phyloP scores from a whole-genome alignment of 2,113 vertebrate genomes.

The Forbesichthys agassizii region DNA sequence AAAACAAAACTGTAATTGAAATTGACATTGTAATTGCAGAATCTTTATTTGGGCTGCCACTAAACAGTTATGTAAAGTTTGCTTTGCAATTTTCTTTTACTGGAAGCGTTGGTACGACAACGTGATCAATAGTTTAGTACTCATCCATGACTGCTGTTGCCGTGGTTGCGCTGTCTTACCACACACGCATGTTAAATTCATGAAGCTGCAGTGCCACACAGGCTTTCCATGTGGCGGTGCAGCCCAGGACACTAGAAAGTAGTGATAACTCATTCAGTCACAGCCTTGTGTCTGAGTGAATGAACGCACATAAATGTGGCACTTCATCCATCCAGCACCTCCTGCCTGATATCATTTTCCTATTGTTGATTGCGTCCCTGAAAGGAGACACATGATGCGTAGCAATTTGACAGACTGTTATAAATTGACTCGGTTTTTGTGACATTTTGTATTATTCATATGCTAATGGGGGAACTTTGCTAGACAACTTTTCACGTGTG shows the following conservation, averaged over 20 bases:
- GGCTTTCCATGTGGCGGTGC: not conserved
- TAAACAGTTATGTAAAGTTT: constrained; percentile 21
- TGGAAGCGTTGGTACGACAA: constrained; percentile 43
- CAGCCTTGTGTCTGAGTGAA: too few species aligned
- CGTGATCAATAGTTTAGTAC: constrained; percentile 46
- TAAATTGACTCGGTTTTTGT: constrained; percentile 44
- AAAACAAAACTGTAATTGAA: too few species aligned
- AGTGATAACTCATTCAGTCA: constrained; percentile 23
- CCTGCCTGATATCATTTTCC: too few species aligned
- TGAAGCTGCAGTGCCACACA: constrained; percentile 26
- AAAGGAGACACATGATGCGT: constrained; percentile 14
- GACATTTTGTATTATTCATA: constrained; percentile 43
- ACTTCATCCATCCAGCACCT: too few species aligned
- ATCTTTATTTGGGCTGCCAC: too few species aligned
- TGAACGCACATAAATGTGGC: too few species aligned
- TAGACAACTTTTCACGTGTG: not conserved
- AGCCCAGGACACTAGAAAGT: constrained; percentile 28
- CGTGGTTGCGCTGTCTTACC: constrained; percentile 40
- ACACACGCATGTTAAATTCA: constrained; percentile 57
- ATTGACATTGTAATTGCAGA: too few species aligned
- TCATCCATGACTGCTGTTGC: constrained; percentile 61
- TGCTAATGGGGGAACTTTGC: constrained; percentile 35
- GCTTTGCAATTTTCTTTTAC: constrained; percentile 42
- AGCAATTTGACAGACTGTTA: constrained; percentile 43
- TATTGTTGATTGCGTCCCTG: too few species aligned